These are phyloP conservation scores for Rhodeus uyekii DNA, from an alignment of 2,797 vertebrate genomes.

Conservation along the genomic window DNA sequence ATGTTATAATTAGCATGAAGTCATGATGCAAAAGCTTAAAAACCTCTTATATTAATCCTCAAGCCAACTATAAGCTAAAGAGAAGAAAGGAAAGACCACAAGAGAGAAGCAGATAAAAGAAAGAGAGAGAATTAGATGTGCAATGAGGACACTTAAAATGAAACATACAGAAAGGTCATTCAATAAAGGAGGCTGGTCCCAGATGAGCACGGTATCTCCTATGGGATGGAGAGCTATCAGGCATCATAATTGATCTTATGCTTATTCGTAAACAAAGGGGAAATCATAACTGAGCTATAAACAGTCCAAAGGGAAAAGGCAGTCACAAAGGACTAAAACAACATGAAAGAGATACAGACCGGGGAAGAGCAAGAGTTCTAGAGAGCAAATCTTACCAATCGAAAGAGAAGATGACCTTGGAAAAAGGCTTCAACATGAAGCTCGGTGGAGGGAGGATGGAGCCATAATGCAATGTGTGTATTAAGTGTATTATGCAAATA, in stretches of 20 bases:
- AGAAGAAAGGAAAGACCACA: constrained; percentile 19
- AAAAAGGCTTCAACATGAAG: constrained; percentile 8
- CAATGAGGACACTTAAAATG: constrained; percentile 22
- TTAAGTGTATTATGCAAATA: constrained; percentile 3
- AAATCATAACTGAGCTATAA: constrained; percentile 37
- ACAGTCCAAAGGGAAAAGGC: constrained; percentile 34
- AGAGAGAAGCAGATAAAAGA: constrained; percentile 3
- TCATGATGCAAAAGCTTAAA: constrained; percentile 13
- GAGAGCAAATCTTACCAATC: constrained; percentile 5
- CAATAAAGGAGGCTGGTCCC: constrained; percentile 14
- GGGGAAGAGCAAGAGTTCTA: not conserved
- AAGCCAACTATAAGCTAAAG: constrained; percentile 12
- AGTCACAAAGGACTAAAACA: constrained; percentile 29
- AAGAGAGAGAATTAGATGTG: constrained; percentile 7
- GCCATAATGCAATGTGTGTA: not conserved
- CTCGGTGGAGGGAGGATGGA: not conserved
- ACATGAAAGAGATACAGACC: constrained; percentile 3
- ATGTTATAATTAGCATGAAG: constrained; percentile 20
- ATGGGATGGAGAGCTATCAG: constrained; percentile 35
- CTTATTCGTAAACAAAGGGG: constrained; percentile 41
- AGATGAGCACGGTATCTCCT: constrained; percentile 39
- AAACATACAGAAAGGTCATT: constrained; percentile 40
- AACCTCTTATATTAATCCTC: constrained; percentile 30
- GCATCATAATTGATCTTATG: constrained; percentile 49
- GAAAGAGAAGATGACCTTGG: constrained; percentile 12